Evolutionary conservation across 2,113 vertebrate genomes (phyloP), one percentile per base, ranked within the genome.

Genomic region (Strix aluco): DNA sequence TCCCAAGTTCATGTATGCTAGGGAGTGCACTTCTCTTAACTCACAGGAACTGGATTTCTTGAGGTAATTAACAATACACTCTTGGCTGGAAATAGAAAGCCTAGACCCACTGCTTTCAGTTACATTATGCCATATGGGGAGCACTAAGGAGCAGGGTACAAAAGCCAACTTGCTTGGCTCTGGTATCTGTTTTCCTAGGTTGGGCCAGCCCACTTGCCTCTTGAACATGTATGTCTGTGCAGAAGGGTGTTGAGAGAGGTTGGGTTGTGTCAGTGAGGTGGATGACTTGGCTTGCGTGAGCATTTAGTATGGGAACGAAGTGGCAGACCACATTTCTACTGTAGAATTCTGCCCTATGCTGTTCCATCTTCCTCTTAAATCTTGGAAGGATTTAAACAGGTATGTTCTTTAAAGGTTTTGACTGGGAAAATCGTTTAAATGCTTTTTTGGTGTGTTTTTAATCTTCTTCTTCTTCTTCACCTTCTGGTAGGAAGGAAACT

Each of bases 161-260:
- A 95, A 96, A 91, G 74, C 67, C 74, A 96, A 88, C 62, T 29
- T 88, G 36, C 55, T 88, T 88, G 59, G 29, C 75, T 73, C 51
- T 78, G 47, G 8, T 57, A 42, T 44, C 38, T 79, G 26, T 67
- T 88, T 91, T 87, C 40, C 34, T 46, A 19, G 3, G 14, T n/a
- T 52, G 57, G 61, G 36, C 34, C 49, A 84, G 55, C 30, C 38
- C 73, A 75, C 29, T 92, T 74, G 34, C 51, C 30, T 84, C 75
- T 84, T 81, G n/a, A 83, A 77, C 55, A 65, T 0, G 3, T 46
- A 20, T 19, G 47, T 55, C 47, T 91, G 9, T 62, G 59, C 22
- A 91, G 49, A 65, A 70, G 14, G 26, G 30, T 1, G 0, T 5
- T 83, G 42, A 92, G n/a, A 92, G n/a, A 55, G 38, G 8, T 29